Percentiles rank a stretch among this genome's conserved stretches.
These are phyloP conservation scores for Regulus satrapa DNA, from an alignment of 2,113 vertebrate species.

Conservation along the genomic window DNA sequence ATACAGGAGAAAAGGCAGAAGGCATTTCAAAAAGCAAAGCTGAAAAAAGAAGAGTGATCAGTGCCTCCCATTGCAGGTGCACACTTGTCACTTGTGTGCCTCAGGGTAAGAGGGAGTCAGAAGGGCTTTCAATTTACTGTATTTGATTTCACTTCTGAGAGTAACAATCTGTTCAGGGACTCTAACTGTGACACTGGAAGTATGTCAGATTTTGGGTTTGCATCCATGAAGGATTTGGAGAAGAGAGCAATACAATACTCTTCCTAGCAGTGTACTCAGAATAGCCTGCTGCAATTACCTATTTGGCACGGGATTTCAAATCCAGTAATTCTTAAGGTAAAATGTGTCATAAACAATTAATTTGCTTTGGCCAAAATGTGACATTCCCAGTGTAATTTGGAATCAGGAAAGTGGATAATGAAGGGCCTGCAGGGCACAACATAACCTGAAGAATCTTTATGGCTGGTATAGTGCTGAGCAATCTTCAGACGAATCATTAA, in stretches of 20 bases:
- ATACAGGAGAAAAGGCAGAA: not conserved
- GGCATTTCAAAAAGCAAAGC: not conserved
- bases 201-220: not conserved
- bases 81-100: not conserved
- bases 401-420: not conserved
- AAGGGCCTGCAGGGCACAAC: not conserved
- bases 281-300: not conserved
- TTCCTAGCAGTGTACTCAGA: not conserved
- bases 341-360: not conserved
- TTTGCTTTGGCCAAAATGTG: not conserved
- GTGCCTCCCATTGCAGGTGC: not conserved
- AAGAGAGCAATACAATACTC: not conserved
- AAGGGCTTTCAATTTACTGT: not conserved
- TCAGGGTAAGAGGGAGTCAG: not conserved
- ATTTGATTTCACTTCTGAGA: slow-evolving; percentile 29
- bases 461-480: accelerated
- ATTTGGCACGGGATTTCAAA: not conserved
- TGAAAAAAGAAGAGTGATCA: not conserved
- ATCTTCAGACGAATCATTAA: not conserved
- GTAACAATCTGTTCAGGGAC: slow-evolving; percentile 23
- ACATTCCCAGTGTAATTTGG: not conserved
- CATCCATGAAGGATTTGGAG: not conserved
- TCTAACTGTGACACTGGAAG: not conserved
- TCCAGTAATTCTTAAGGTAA: not conserved
- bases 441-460: not conserved